A percentile compares a stretch with the other conserved stretches of the same genome.
These are phyloP conservation scores for Megaleporinus macrocephalus DNA, from an alignment of 2,113 vertebrate species.

Conservation along the genomic window DNA sequence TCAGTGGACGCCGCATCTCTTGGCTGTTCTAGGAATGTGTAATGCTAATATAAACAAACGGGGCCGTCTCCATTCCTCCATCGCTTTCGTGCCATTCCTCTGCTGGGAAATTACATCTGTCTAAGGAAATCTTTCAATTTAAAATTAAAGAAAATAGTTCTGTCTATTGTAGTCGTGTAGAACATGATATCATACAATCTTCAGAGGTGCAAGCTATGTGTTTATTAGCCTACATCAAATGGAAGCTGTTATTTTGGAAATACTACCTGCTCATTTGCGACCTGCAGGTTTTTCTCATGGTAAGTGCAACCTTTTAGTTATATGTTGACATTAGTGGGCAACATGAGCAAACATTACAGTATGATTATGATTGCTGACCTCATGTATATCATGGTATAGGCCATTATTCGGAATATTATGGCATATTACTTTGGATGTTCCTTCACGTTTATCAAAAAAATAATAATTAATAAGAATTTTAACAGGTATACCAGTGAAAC, in stretches of 20 bases:
- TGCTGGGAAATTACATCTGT: slow-evolving; percentile 6
- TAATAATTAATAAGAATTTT: too few relatives aligned
- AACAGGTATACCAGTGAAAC: too few relatives aligned
- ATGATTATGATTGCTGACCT: too few relatives aligned
- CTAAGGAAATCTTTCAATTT: neutral
- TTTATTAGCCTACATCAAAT: neutral
- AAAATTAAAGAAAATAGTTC: slow-evolving; percentile 16
- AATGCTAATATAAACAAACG: slow-evolving; percentile 41
- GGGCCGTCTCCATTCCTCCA: neutral
- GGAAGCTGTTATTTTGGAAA: neutral
- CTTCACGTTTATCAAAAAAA: too few relatives aligned
- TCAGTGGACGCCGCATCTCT: slow-evolving; percentile 29
- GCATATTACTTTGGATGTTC: too few relatives aligned
- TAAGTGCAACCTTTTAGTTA: too few relatives aligned
- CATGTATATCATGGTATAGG: too few relatives aligned
- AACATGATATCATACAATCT: neutral
- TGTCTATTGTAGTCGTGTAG: neutral
- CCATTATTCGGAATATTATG: too few relatives aligned
- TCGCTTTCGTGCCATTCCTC: neutral
- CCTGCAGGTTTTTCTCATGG: too few relatives aligned
- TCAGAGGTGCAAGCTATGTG: neutral
- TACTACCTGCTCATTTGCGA: too few relatives aligned
- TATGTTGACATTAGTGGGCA: too few relatives aligned
- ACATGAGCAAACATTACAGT: too few relatives aligned
- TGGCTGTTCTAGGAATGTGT: slow-evolving; percentile 21